Percentiles rank a stretch among this genome's conserved stretches.
Conservation (phyloP, 2,888 invertebrate species). For the Hedya salicella region DNA sequence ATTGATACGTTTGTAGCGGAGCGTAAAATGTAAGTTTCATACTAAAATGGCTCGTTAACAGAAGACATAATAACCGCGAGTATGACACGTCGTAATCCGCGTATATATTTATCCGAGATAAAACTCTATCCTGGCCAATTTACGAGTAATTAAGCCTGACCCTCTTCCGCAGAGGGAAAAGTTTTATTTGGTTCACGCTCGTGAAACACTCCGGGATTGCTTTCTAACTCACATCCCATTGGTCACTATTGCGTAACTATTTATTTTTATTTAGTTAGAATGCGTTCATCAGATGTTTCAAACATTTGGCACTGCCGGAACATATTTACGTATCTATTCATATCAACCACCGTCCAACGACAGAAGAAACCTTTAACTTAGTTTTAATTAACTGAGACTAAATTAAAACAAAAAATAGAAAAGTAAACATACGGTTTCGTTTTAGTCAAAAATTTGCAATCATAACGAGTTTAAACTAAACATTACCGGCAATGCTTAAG, state of each 20-base stretch:
- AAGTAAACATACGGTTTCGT: too few species aligned
- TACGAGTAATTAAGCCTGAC: slow-evolving; percentile 84
- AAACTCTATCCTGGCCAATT: slow-evolving; percentile 80
- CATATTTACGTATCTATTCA: too few species aligned
- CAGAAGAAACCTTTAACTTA: too few species aligned
- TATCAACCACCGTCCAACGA: too few species aligned
- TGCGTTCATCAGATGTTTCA: background rate
- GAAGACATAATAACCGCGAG: slow-evolving; percentile 55
- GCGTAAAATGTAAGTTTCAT: background rate
- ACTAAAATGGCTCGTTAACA: slow-evolving; percentile 45
- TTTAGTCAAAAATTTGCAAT: slow-evolving; percentile 3
- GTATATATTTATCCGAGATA: slow-evolving; percentile 72
- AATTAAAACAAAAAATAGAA: background rate
- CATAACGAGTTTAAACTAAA: slow-evolving; percentile 15
- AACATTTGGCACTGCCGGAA: background rate
- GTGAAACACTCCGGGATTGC: slow-evolving; percentile 70
- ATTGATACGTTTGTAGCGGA: slow-evolving; percentile 25
- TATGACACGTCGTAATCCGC: slow-evolving; percentile 70
- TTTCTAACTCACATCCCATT: slow-evolving; percentile 72
- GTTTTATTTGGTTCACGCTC: slow-evolving; percentile 77
- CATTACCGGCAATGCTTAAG: slow-evolving; percentile 16
- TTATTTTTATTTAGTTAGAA: slow-evolving; percentile 60
- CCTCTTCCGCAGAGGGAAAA: slow-evolving; percentile 80
- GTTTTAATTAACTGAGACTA: too few species aligned
- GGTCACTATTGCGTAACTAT: slow-evolving; percentile 68